These are phyloP conservation scores for Drosophila buzzatii DNA, from an alignment of 2,888 invertebrate species.

Conservation along the genomic window DNA sequence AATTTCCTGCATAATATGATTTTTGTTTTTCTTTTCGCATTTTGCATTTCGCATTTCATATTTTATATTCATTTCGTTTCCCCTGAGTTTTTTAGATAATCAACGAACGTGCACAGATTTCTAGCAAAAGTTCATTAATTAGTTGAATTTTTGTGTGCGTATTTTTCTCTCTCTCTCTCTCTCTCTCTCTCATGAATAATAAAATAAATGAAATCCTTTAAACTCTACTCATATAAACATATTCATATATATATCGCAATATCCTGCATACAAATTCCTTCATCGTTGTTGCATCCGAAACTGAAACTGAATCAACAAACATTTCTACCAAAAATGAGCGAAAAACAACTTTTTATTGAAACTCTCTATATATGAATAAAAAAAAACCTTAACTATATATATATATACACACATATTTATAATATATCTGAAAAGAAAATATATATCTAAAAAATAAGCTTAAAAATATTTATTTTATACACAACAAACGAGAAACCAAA, in stretches of 20 bases:
- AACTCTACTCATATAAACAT: constrained; percentile 36
- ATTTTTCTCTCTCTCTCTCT: constrained; percentile 1
- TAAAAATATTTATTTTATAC: constrained; percentile 64
- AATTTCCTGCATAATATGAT: constrained; percentile 70
- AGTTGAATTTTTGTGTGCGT: constrained; percentile 41
- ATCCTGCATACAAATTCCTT: constrained; percentile 60
- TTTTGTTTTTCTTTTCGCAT: constrained; percentile 29
- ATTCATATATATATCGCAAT: constrained; percentile 36
- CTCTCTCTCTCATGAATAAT: constrained; percentile 7
- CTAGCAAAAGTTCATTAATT: constrained; percentile 65
- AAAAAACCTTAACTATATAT: constrained; percentile 44
- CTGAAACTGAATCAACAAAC: constrained; percentile 42
- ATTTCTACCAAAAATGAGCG: constrained; percentile 50
- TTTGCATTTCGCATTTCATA: not conserved
- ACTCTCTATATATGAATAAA: constrained; percentile 63
- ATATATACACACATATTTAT: constrained; percentile 44
- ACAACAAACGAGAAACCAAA: constrained; percentile 15
- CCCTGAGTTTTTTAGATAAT: constrained; percentile 71
- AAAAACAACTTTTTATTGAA: constrained; percentile 57
- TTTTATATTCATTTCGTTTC: constrained; percentile 32
- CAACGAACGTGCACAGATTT: constrained; percentile 66
- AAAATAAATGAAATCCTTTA: constrained; percentile 35
- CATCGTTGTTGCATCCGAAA: constrained; percentile 71
- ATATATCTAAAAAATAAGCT: constrained; percentile 66
- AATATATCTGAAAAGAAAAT: constrained; percentile 29